Evolutionary conservation across 2,113 vertebrate species (phyloP).

Genomic region (Scophthalmus maximus): DNA sequence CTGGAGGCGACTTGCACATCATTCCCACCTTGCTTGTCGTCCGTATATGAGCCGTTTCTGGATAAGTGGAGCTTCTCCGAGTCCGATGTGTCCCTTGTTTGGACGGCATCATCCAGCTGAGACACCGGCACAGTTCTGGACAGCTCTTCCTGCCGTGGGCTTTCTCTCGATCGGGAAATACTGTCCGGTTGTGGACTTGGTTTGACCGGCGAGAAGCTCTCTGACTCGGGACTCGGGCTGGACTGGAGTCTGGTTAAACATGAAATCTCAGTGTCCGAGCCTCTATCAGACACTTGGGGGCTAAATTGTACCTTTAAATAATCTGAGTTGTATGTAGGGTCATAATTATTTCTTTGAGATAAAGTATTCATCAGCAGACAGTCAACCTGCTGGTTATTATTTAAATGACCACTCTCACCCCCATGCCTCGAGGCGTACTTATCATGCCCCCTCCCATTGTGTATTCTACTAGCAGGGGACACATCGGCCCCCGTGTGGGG

Average conservation of each 20-base stretch:
- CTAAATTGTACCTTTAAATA: slow-evolving; percentile 14
- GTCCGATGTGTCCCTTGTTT: not conserved
- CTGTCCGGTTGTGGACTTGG: slow-evolving; percentile 16
- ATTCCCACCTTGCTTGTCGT: slow-evolving; percentile 28
- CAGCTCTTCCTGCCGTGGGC: slow-evolving; percentile 17
- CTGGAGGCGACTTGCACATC: slow-evolving; percentile 26
- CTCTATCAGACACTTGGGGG: slow-evolving; percentile 18
- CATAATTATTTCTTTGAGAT: slow-evolving; percentile 5
- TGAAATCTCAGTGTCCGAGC: slow-evolving; percentile 44
- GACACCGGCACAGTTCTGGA: not conserved
- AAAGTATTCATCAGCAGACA: slow-evolving; percentile 3
- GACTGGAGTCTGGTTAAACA: slow-evolving; percentile 6
- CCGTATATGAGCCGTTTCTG: too few relatives aligned
- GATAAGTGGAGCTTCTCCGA: too few relatives aligned
- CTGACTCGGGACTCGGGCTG: slow-evolving; percentile 22
- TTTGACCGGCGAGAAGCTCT: slow-evolving; percentile 19
- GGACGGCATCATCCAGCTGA: slow-evolving; percentile 13
- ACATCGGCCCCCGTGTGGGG: slow-evolving; percentile 14
- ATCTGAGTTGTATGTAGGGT: slow-evolving; percentile 6
- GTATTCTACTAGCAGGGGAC: slow-evolving; percentile 3
- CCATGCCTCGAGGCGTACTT: not conserved
- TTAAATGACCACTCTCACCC: slow-evolving; percentile 18
- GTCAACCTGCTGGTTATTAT: slow-evolving; percentile 27
- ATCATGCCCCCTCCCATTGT: slow-evolving; percentile 30
- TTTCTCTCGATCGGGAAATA: slow-evolving; percentile 31